A percentile compares a stretch with the other conserved stretches of the same genome.
These are phyloP conservation scores for Drosophila jambulina DNA, from an alignment of 1,140 invertebrate genomes.

Conservation along the genomic window DNA sequence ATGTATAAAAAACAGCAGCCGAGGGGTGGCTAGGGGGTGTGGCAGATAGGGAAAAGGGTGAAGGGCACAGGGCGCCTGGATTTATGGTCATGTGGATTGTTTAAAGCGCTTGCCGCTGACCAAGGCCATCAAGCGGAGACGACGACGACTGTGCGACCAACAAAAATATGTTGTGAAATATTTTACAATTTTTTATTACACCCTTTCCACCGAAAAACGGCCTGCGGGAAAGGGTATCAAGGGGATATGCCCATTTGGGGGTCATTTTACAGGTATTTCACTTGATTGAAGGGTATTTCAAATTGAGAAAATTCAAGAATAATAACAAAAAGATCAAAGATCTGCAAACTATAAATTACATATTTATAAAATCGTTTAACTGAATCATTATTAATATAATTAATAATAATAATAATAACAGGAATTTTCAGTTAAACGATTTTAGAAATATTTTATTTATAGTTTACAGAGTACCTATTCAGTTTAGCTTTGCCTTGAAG, in stretches of 20 bases:
- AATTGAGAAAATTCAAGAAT: too few species aligned
- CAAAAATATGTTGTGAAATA: constrained; percentile 79
- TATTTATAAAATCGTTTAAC: too few species aligned
- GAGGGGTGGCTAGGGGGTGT: background rate
- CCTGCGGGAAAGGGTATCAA: constrained; percentile 28
- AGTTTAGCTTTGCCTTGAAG: too few species aligned
- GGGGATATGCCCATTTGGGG: background rate
- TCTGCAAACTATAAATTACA: too few species aligned
- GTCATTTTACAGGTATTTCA: background rate
- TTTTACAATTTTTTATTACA: constrained; percentile 71
- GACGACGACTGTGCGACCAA: constrained; percentile 47
- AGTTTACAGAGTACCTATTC: too few species aligned
- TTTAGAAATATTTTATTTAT: too few species aligned
- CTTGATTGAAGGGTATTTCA: background rate
- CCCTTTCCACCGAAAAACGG: constrained; percentile 8
- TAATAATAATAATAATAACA: too few species aligned
- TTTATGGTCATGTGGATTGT: constrained; percentile 80
- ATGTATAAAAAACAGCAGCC: constrained; percentile 23
- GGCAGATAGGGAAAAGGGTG: background rate
- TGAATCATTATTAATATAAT: too few species aligned
- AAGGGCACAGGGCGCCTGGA: constrained; percentile 25
- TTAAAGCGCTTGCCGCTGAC: constrained; percentile 55
- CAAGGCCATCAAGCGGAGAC: constrained; percentile 65
- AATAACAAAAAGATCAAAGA: too few species aligned
- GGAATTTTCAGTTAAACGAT: too few species aligned